phyloP scores from a whole-genome alignment of 2,888 invertebrate species.

The Stenchaetothrips biformis region DNA sequence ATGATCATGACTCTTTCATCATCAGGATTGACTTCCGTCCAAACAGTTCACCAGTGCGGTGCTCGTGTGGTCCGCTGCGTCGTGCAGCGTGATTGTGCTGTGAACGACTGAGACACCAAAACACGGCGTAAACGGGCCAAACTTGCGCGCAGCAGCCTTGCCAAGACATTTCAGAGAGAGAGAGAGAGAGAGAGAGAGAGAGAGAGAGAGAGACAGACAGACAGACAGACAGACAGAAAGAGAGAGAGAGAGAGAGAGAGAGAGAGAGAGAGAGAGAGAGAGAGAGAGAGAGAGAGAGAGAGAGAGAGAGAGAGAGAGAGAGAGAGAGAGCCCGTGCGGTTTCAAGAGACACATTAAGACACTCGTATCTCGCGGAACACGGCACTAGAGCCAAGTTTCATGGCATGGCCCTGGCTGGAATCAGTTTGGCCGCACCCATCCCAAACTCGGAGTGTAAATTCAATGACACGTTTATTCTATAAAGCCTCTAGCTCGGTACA shows the following conservation, averaged over 20 bases:
- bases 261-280: too few relatives aligned
- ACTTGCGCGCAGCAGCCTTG: background rate
- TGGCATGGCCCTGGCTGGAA: background rate
- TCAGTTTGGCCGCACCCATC: background rate
- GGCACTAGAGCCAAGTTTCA: slow-evolving; percentile 1
- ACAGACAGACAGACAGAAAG: too few relatives aligned
- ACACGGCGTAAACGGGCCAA: background rate
- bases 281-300: too few relatives aligned
- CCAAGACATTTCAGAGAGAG: background rate
- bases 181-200: background rate
- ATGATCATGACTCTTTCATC: too few relatives aligned
- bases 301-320: too few relatives aligned
- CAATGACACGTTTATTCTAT: slow-evolving; percentile 23
- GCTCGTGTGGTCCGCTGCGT: background rate
- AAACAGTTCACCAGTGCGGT: background rate
- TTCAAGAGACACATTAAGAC: background rate
- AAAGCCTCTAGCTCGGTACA: background rate
- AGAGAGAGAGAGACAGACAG: too few relatives aligned
- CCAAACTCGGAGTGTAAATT: background rate
- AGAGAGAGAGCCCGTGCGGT: background rate
- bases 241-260: too few relatives aligned
- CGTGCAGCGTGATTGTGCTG: background rate
- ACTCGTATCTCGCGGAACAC: background rate
- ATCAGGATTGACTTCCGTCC: too few relatives aligned
- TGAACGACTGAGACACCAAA: background rate